phyloP scores from a whole-genome alignment of 2,113 vertebrate genomes.

The Mobula hypostoma region DNA sequence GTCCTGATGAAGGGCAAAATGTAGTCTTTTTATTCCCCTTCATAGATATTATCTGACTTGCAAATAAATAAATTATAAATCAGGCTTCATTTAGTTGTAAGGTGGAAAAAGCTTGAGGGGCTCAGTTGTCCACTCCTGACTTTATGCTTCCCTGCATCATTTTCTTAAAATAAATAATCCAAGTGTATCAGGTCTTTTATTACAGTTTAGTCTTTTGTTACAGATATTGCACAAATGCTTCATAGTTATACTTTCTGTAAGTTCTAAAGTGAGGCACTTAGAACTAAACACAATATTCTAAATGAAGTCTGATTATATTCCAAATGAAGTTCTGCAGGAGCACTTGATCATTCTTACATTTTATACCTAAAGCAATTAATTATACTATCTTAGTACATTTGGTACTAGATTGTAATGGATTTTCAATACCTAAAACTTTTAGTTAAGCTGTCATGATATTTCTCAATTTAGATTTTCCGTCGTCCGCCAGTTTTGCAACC shows the following conservation, averaged over 20 bases:
- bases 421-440: too few species aligned
- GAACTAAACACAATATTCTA: background rate
- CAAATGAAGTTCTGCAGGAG: background rate
- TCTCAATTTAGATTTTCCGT: background rate
- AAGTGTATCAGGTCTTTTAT: background rate
- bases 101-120: background rate
- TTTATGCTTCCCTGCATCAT: background rate
- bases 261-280: background rate
- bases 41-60: too few species aligned
- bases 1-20: too few species aligned
- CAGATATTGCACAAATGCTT: background rate
- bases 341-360: background rate
- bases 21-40: too few species aligned
- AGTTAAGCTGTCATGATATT: background rate
- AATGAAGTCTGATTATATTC: background rate
- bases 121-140: background rate
- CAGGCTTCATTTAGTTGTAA: background rate
- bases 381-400: background rate
- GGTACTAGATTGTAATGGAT: background rate
- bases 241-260: background rate
- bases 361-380: background rate
- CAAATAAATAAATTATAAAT: background rate
- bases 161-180: background rate
- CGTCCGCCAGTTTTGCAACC: background rate
- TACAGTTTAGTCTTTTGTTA: background rate